Conservation (phyloP, 2,888 invertebrate genomes). For the Andrena fulva region DNA sequence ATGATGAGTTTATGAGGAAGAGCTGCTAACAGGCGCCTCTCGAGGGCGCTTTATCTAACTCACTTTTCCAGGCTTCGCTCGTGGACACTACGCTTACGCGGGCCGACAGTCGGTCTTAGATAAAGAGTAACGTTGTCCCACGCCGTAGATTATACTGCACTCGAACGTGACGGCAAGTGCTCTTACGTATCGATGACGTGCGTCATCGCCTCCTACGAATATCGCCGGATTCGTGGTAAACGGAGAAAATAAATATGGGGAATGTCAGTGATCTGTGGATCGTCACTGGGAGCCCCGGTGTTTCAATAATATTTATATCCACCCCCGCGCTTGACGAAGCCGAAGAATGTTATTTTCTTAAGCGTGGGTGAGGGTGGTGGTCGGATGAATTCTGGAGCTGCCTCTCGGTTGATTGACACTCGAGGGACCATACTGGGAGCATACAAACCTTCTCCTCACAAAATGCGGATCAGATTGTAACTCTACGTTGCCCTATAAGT, state of each 20-base stretch:
- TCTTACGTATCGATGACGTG: slow-evolving; percentile 51
- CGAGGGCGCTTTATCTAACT: slow-evolving; percentile 47
- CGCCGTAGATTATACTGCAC: slow-evolving; percentile 40
- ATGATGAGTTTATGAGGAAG: slow-evolving; percentile 46
- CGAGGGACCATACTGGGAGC: neutral
- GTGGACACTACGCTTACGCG: slow-evolving; percentile 29
- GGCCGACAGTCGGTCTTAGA: slow-evolving; percentile 13
- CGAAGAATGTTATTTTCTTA: slow-evolving; percentile 45
- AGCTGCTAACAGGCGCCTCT: slow-evolving; percentile 5
- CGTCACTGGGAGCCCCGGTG: slow-evolving; percentile 34
- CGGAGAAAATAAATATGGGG: slow-evolving; percentile 23
- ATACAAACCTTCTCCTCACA: too few species aligned
- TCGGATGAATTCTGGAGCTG: slow-evolving; percentile 10
- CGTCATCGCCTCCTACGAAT: slow-evolving; percentile 44
- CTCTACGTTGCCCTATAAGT: too few species aligned
- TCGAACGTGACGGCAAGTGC: slow-evolving; percentile 39
- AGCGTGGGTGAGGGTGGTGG: slow-evolving; percentile 37
- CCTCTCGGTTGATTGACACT: slow-evolving; percentile 27
- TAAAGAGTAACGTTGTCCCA: slow-evolving; percentile 25
- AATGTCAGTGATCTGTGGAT: slow-evolving; percentile 50
- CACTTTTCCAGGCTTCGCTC: slow-evolving; percentile 24
- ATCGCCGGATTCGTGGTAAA: slow-evolving; percentile 37
- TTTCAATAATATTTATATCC: slow-evolving; percentile 57
- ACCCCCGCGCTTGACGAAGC: slow-evolving; percentile 25
- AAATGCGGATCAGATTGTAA: too few species aligned